Conservation (phyloP, 1,140 invertebrate species). For the Aphis craccivora region DNA sequence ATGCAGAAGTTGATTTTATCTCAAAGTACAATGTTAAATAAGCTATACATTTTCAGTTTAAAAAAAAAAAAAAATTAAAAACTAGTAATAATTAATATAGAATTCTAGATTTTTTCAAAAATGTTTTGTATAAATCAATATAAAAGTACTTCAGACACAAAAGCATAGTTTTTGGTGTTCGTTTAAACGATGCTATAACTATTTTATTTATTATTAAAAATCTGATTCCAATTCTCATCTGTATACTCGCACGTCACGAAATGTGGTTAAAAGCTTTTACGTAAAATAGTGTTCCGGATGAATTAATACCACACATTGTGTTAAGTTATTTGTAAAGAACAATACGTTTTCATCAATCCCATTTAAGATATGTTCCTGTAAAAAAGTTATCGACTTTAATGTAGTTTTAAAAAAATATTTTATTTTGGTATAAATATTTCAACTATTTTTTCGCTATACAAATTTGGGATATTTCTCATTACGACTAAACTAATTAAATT, state of each 20-base stretch:
- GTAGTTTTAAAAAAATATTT: neutral
- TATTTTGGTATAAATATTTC: neutral
- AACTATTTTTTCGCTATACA: neutral
- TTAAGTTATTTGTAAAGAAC: neutral
- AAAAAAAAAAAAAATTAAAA: neutral
- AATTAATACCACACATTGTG: neutral
- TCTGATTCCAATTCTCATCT: neutral
- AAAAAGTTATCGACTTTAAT: neutral
- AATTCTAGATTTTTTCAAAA: neutral
- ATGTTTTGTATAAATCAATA: neutral
- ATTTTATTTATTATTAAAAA: neutral
- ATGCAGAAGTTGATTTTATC: neutral
- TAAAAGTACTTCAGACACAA: neutral
- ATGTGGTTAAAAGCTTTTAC: neutral
- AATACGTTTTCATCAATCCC: neutral
- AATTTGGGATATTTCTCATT: neutral
- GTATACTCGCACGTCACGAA: neutral
- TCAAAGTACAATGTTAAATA: neutral
- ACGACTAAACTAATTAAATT: neutral
- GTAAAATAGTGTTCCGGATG: neutral
- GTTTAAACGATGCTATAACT: neutral
- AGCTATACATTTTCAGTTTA: neutral
- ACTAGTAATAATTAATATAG: no score
- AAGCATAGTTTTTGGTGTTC: neutral
- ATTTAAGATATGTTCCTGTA: neutral